These are phyloP conservation scores for Megaceryle alcyon DNA, from an alignment of 2,797 vertebrate species.

Conservation along the genomic window DNA sequence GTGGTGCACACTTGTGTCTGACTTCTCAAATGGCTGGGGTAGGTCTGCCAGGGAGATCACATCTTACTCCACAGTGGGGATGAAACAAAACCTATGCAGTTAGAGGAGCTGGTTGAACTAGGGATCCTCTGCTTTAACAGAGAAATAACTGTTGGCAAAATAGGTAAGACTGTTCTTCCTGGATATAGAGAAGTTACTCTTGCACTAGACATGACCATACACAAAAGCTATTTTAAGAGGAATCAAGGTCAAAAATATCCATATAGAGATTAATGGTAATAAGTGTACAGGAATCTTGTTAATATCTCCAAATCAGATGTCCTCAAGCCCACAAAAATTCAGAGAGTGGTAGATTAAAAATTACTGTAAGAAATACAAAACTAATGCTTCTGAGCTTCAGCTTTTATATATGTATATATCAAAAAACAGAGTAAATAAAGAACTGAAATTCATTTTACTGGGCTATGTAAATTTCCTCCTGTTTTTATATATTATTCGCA, in stretches of 20 bases:
- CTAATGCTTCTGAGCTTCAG: neutral
- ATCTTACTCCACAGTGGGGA: neutral
- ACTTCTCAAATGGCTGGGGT: neutral
- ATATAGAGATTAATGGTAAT: neutral
- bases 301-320: neutral
- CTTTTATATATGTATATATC: neutral
- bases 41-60: neutral
- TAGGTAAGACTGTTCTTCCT: neutral
- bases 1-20: neutral
- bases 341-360: neutral
- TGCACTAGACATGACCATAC: neutral
- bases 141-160: neutral
- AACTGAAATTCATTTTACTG: neutral
- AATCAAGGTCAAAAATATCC: neutral
- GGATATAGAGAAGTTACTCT: neutral
- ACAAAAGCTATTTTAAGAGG: neutral
- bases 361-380: neutral
- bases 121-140: neutral
- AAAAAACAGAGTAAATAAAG: accelerated
- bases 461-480: neutral
- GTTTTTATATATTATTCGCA: neutral
- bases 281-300: neutral
- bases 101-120: neutral
- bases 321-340: neutral
- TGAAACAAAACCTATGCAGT: neutral